Evolutionary conservation across 1,140 invertebrate genomes (phyloP).

Genomic region (Drosophila tsacasi): DNA sequence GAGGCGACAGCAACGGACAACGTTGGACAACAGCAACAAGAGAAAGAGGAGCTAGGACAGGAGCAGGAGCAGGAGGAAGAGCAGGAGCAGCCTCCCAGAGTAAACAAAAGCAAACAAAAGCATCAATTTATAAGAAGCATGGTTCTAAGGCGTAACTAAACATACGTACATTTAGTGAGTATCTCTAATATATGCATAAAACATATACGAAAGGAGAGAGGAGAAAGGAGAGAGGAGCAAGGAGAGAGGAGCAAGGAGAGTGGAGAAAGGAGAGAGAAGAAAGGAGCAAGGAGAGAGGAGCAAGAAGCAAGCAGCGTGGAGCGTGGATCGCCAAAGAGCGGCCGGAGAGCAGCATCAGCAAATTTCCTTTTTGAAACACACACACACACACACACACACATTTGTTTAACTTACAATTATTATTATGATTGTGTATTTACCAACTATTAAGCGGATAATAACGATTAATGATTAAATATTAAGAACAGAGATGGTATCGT

Average conservation of each 20-base stretch:
- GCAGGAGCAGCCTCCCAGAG: constrained; percentile 2
- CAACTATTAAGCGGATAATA: constrained; percentile 24
- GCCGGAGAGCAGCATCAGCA: constrained; percentile 18
- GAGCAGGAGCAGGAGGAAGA: neutral
- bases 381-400: neutral
- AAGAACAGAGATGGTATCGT: neutral
- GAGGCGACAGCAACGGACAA: constrained; percentile 24
- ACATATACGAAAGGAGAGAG: constrained; percentile 40
- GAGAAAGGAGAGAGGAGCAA: neutral
- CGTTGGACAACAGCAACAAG: constrained; percentile 26
- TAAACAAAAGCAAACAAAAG: constrained; percentile 20
- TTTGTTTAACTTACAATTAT: constrained; percentile 23
- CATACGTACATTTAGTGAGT: constrained; percentile 54
- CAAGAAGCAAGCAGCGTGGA: no score
- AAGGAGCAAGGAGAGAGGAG: no score
- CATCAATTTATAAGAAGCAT: constrained; percentile 32
- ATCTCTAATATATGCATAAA: constrained; percentile 37
- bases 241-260: constrained; percentile 2
- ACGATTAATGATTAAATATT: constrained; percentile 18
- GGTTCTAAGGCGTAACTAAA: constrained; percentile 44
- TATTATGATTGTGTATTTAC: constrained; percentile 35
- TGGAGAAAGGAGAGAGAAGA: neutral
- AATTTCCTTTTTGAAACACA: constrained; percentile 55
- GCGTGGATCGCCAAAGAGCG: constrained; percentile 5
- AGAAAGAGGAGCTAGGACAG: constrained; percentile 13